phyloP scores from a whole-genome alignment of 1,140 invertebrate species.

The Drosophila pandora region DNA sequence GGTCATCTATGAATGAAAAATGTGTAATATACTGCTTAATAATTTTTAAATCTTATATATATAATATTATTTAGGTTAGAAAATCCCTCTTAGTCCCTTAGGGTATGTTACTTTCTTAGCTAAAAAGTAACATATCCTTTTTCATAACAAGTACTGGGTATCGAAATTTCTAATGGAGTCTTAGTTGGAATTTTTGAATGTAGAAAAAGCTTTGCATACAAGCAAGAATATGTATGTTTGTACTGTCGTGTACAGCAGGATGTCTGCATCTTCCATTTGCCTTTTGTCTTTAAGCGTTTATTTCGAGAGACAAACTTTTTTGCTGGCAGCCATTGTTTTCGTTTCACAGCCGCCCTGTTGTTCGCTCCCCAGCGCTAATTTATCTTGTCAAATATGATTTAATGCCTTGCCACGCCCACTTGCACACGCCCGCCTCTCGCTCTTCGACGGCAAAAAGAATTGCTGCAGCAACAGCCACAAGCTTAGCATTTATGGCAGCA shows the following conservation, averaged over 20 bases:
- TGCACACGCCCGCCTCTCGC: constrained; percentile 17
- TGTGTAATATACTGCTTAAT: too few species aligned
- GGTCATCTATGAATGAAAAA: too few species aligned
- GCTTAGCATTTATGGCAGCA: constrained; percentile 27
- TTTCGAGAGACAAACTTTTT: constrained; percentile 21
- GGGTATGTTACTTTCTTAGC: too few species aligned
- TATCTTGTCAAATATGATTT: constrained; percentile 74
- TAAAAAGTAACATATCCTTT: background rate
- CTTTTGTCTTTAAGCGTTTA: constrained; percentile 18
- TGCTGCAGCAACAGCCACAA: constrained; percentile 15
- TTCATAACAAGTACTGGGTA: background rate
- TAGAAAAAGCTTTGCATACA: constrained; percentile 1
- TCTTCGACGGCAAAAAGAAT: constrained; percentile 5
- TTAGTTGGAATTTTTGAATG: constrained; percentile 14
- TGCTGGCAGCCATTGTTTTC: constrained; percentile 12
- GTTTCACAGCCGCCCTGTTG: constrained; percentile 10
- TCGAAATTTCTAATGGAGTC: constrained; percentile 24
- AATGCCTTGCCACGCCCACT: constrained; percentile 42
- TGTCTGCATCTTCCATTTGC: constrained; percentile 6
- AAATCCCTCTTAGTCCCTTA: too few species aligned
- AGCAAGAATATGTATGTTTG: background rate
- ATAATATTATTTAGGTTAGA: too few species aligned
- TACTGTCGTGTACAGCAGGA: background rate
- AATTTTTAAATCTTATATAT: too few species aligned
- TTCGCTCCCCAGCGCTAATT: constrained; percentile 46